Evolutionary conservation across 2,797 vertebrate genomes (phyloP), one percentile per base, ranked within the genome.

Genomic region (Rallus crepitans): DNA sequence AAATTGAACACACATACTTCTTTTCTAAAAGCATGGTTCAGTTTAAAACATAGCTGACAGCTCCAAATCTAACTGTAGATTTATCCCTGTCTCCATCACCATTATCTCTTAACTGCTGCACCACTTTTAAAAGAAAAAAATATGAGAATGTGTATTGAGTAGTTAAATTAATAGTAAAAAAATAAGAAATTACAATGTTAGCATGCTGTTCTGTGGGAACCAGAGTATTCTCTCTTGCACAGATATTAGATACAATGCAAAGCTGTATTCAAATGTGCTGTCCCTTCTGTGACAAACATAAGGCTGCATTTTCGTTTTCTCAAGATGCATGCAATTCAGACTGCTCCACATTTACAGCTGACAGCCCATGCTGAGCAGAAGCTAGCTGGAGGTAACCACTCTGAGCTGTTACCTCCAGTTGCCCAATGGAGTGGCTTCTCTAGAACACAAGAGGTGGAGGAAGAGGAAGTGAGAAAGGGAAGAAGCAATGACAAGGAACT

Each of bases 391-490:
- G 47, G 15, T 31, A 47, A 39, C 72, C 42, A 31, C 69, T 39
- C 63, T 2, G 45, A 87, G 65, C 0, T 1, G 35, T 48, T 48
- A 48, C 21, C 47, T 48, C 47, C 76, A 72, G 35, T 70, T 87
- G 89, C 89, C 64, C 81, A 84, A 50, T 6, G 19, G 66, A 89
- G 39, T 9, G 17, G 66, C 65, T 96, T 82, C 75, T 77, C 71
- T 70, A 48, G 21, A 77, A 71, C 84, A 91, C 27, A 84, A 79
- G 66, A 83, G 48, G 45, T 88, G 39, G 47, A 57, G 25, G 24
- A 76, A 17, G 63, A 87, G 71, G 88, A 95, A 94, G 75, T 69
- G 77, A 93, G 87, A 96, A 94, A 61, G 19, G 75, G 93, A 96
- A 96, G 92, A 75, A 88, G 64, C 48, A 85, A 75, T 89, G 66